Evolutionary conservation across 2,888 invertebrate species (phyloP).

Genomic region (Incurvaria masculella): DNA sequence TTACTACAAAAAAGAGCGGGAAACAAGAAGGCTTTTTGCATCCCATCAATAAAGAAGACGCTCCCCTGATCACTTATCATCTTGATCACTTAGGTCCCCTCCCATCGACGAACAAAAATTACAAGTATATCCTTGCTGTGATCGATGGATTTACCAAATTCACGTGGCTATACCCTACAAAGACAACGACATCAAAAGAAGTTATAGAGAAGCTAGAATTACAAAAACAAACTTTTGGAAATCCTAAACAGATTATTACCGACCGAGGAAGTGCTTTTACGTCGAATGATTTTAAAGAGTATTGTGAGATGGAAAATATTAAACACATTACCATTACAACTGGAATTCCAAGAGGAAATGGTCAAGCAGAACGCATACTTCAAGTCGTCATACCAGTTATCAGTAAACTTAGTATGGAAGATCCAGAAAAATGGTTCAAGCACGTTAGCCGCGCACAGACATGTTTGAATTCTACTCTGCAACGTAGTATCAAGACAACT

Average conservation of each 20-base stretch:
- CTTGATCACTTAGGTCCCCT: conserved; percentile 28
- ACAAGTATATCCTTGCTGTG: conserved; percentile 26
- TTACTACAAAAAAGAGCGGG: conserved; percentile 18
- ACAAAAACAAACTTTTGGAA: conserved; percentile 26
- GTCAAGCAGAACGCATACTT: conserved; percentile 26
- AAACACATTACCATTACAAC: conserved; percentile 18
- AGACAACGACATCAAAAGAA: conserved; percentile 21
- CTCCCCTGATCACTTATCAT: conserved; percentile 24
- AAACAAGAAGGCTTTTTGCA: conserved; percentile 24
- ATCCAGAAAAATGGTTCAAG: conserved; percentile 23
- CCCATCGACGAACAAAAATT: conserved; percentile 22
- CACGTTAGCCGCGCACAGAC: conserved; percentile 17
- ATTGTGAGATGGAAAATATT: conserved; percentile 25
- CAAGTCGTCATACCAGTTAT: conserved; percentile 22
- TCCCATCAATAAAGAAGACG: conserved; percentile 22
- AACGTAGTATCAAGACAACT: conserved; percentile 18
- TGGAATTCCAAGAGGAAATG: conserved; percentile 26
- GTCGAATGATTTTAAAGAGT: conserved; percentile 22
- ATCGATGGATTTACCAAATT: conserved; percentile 28
- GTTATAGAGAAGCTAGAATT: conserved; percentile 20
- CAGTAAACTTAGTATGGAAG: conserved; percentile 23
- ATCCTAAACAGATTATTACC: conserved; percentile 23
- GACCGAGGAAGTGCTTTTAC: conserved; percentile 28
- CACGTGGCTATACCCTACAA: conserved; percentile 26
- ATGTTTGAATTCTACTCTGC: conserved; percentile 20